Conservation (phyloP, 2,797 vertebrate species). For the Pempheris klunzingeri region DNA sequence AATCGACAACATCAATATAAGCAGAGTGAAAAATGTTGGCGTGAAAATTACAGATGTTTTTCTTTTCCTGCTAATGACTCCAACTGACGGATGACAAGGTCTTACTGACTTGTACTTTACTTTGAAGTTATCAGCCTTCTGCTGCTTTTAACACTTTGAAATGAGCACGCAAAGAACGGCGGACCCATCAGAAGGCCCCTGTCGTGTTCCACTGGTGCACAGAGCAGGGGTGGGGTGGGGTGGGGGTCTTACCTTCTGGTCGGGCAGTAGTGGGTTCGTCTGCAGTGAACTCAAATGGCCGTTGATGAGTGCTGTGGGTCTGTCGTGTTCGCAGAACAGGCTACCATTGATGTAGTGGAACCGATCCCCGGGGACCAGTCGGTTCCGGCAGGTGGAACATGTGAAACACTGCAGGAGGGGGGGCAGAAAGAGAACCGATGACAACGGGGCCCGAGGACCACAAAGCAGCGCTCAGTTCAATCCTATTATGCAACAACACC, state of each 20-base stretch:
- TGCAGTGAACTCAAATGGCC: slow-evolving; percentile 99
- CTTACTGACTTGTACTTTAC: slow-evolving; percentile 88
- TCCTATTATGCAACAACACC: slow-evolving; percentile 28
- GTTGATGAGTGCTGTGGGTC: slow-evolving; percentile 99
- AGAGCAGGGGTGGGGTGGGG: not conserved
- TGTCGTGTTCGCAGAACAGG: slow-evolving; percentile 99
- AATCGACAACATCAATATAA: slow-evolving; percentile 95
- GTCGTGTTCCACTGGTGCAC: not conserved
- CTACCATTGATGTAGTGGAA: slow-evolving; percentile 99
- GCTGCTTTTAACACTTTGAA: slow-evolving; percentile 21
- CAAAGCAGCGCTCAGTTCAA: not conserved
- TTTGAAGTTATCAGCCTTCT: slow-evolving; percentile 72
- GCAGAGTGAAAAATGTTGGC: slow-evolving; percentile 93
- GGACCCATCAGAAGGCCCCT: not conserved
- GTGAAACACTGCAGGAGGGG: slow-evolving; percentile 93
- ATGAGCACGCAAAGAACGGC: slow-evolving; percentile 24
- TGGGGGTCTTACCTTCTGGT: slow-evolving; percentile 94
- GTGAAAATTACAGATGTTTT: slow-evolving; percentile 86
- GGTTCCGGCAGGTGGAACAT: slow-evolving; percentile 99
- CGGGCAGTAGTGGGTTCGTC: slow-evolving; percentile 98
- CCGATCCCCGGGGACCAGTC: slow-evolving; percentile 97
- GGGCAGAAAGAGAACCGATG: slow-evolving; percentile 13
- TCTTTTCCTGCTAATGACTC: slow-evolving; percentile 50
- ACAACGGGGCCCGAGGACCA: slow-evolving; percentile 23
- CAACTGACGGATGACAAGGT: slow-evolving; percentile 85